Evolutionary conservation across 2,113 vertebrate genomes (phyloP), one percentile per base, ranked within the genome.

Genomic region (Hippocampus guttulatus): DNA sequence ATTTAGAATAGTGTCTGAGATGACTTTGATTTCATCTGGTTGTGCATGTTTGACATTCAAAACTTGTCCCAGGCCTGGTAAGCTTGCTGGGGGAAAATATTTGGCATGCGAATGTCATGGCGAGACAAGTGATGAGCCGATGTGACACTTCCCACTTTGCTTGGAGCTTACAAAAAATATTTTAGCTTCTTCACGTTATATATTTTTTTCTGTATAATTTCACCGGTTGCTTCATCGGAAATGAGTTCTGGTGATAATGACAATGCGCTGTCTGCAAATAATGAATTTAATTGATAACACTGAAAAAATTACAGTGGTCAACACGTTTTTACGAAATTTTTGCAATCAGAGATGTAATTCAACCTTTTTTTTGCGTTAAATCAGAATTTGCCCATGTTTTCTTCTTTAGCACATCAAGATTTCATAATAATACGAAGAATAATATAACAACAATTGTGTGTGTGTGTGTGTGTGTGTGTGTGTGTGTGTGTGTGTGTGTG

Each of bases 31-130:
- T 85, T 80, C 71, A 71, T 80, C 82, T 85, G 79, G 77, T 75
- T 72, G 52, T 49, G 65, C 74, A 58, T 69, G 66, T 85, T 87
- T 85, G 75, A 55, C 76, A 88, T 85, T 88, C 83, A 78, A 67
- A 75, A 68, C 55, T 55, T 60, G 81, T 84, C 68, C 67, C 47
- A 41, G 74, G 69, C 71, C 75, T 38, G 64, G 77, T 73, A 74
- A 84, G 84, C 64, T 77, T 80, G 49, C 71, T 1, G 33, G 73
- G 70, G 74, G 81, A 81, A 87, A 84, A 55, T 80, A 74, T 85
- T 84, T 81, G 72, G 63, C 47, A 71, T 67, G 68, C 73, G 72
- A 78, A 76, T 20, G 49, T 49, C 70, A 75, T 80, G n/a, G 12
- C 63, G 15, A 55, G 45, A 67, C 65, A 71, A 68, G 51, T 38